phyloP scores from a whole-genome alignment of 2,113 vertebrate genomes.

The Austrofundulus limnaeus region DNA sequence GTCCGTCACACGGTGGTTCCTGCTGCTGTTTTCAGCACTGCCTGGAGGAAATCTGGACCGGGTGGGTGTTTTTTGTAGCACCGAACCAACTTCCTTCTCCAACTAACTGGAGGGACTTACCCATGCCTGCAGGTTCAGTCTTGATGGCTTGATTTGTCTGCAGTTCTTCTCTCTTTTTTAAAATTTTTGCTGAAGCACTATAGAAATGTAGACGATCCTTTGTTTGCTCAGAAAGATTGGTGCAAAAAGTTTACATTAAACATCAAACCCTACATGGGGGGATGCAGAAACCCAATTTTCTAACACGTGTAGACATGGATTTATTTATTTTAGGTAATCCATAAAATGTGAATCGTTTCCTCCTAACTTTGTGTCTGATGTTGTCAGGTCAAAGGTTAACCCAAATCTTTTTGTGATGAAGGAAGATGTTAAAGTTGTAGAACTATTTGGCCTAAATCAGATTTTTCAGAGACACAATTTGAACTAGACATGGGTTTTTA shows the following conservation, averaged over 20 bases:
- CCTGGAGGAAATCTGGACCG: conserved; percentile 27
- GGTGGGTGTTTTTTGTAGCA: conserved; percentile 6
- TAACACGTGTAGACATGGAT: no score
- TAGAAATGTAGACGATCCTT: background rate
- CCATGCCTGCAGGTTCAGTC: background rate
- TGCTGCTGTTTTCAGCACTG: conserved; percentile 15
- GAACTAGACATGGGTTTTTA: no score
- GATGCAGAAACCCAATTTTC: no score
- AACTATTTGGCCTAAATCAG: no score
- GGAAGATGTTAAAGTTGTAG: background rate
- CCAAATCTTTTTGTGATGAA: background rate
- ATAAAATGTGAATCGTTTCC: no score
- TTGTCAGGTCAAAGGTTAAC: background rate
- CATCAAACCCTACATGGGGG: no score
- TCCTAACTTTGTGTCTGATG: no score
- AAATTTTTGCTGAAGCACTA: background rate
- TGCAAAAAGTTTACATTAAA: no score
- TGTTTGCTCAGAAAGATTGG: no score
- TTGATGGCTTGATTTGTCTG: background rate
- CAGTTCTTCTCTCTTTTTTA: background rate
- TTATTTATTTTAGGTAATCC: no score
- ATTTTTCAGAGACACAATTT: no score
- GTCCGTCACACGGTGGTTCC: conserved; percentile 19
- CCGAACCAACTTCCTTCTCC: background rate
- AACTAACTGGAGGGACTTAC: background rate